Evolutionary conservation across 2,113 vertebrate species (phyloP).

Genomic region (Heterotilapia buettikoferi): DNA sequence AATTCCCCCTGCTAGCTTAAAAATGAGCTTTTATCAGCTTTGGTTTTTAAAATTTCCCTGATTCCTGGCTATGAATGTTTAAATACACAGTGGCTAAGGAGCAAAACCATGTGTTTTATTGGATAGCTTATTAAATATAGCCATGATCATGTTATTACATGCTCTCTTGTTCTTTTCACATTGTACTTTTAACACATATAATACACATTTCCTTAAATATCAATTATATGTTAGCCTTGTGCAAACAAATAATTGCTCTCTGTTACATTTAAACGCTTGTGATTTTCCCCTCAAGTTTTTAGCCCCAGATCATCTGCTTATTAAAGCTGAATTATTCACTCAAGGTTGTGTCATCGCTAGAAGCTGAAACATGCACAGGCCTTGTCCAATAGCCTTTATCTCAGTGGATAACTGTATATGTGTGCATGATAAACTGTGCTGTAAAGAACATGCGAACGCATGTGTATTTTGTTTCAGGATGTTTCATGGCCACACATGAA

Average conservation of each 20-base stretch:
- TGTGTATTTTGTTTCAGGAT: not conserved
- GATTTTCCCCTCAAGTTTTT: slow-evolving; percentile 36
- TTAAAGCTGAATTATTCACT: slow-evolving; percentile 59
- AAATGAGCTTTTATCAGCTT: not conserved
- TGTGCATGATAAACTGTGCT: slow-evolving; percentile 19
- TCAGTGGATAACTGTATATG: slow-evolving; percentile 47
- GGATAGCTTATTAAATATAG: not conserved
- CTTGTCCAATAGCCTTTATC: slow-evolving; percentile 61
- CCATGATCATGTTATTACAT: not conserved
- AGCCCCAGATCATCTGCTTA: slow-evolving; percentile 48
- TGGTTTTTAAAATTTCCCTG: not conserved
- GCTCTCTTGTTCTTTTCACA: not conserved
- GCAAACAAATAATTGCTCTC: slow-evolving; percentile 52
- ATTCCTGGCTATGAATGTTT: not conserved
- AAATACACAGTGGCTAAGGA: not conserved
- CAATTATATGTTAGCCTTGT: slow-evolving; percentile 16
- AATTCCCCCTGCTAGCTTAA: not conserved
- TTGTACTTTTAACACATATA: not conserved
- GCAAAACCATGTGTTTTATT: not conserved
- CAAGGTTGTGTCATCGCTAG: slow-evolving; percentile 67
- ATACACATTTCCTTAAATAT: slow-evolving; percentile 7
- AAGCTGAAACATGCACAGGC: slow-evolving; percentile 42
- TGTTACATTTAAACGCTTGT: slow-evolving; percentile 40
- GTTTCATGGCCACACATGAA: not conserved
- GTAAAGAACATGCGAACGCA: slow-evolving; percentile 30